Evolutionary conservation across 2,113 vertebrate genomes (phyloP), one percentile per base, ranked within the genome.

Genomic region (Ia io): DNA sequence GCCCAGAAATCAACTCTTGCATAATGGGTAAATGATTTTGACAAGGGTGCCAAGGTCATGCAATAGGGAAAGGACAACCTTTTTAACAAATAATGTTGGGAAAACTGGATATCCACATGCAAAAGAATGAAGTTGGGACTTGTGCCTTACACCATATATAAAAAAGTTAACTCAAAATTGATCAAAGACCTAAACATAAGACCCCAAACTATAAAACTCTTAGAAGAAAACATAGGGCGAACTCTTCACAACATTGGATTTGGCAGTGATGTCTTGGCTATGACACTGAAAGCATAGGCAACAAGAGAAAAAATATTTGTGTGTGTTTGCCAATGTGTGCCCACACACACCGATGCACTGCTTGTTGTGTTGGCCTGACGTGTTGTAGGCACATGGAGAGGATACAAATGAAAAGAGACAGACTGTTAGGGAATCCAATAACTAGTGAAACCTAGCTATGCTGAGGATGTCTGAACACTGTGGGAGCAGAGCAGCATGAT

Each of bases 121-220:
- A 77, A 90, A 94, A 85, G 56, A 92, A 78, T 94, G 14, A 92
- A 87, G 65, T 77, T 84, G n/a, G n/a, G n/a, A 65, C 18, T 40
- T 18, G 7, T 63, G 61, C 37, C 53, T 93, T 80, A 47, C 4
- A 53, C 35, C 4, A 20, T 23, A 61, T 93, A 28, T 3, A 85
- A 93, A 92, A 94, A 69, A 40, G n/a, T 65, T 84, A 85, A 80
- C 73, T 93, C 32, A 49, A 80, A 70, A 51, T 51, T 56, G 20
- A 94, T 42, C 9, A 65, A 30, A 79, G 37, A 9, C 59, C 49
- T 59, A 76, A 51, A 28, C 23, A 20, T 35, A 91, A 88, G 25
- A 86, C 35, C 49, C 53, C 74, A 87, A 87, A 78, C 47, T 87
- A n/a, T 61, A 78, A 83, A 90, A 40, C 22, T 59, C 16, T 67